Evolutionary conservation across 2,797 vertebrate species (phyloP).

Genomic region (Stomatorhinus walkeri): DNA sequence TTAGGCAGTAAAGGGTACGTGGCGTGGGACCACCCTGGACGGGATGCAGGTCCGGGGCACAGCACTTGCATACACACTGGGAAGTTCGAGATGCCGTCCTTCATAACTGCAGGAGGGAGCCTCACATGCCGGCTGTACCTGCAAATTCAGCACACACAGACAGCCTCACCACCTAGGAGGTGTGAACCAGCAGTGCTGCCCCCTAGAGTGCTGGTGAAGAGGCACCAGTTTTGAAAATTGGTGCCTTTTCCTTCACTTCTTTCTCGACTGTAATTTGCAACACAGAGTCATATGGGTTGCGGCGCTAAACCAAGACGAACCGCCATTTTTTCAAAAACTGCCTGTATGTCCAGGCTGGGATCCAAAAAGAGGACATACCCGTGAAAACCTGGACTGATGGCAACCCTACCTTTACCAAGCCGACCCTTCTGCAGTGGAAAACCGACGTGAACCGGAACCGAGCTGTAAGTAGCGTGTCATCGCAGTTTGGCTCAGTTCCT

Average conservation of each 20-base stretch:
- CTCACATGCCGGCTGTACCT: background rate
- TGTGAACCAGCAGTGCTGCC: background rate
- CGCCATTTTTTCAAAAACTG: background rate
- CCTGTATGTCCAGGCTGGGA: too few species aligned
- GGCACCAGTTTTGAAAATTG: background rate
- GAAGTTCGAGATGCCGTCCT: background rate
- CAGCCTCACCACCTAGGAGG: background rate
- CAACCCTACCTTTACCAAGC: background rate
- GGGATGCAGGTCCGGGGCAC: background rate
- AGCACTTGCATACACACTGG: background rate
- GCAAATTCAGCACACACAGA: background rate
- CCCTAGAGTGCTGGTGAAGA: background rate
- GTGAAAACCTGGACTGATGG: background rate
- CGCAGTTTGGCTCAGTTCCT: background rate
- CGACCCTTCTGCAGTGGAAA: background rate
- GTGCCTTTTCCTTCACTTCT: background rate
- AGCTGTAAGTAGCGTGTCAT: background rate
- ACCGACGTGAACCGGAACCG: background rate
- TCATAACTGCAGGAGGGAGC: background rate
- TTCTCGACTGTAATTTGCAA: background rate
- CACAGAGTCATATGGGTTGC: background rate
- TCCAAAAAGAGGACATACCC: background rate
- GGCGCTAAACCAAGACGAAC: background rate
- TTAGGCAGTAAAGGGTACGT: background rate
- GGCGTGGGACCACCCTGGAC: background rate